phyloP scores from a whole-genome alignment of 2,113 vertebrate genomes.

The Takifugu flavidus region DNA sequence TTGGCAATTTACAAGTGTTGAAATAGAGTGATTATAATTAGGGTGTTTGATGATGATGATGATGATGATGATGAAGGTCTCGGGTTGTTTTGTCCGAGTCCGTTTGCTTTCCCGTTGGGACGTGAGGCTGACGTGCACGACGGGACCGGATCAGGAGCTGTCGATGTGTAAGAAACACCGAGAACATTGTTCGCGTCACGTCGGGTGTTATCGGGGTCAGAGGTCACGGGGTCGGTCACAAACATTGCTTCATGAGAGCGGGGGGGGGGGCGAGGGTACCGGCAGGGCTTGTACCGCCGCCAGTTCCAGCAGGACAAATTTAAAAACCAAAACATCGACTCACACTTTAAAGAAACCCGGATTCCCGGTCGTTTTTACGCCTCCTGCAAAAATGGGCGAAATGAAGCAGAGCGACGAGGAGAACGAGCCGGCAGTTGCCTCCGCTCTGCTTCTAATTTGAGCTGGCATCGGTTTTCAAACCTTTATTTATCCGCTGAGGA shows the following conservation, averaged over 20 bases:
- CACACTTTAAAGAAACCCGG: background rate
- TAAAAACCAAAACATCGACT: background rate
- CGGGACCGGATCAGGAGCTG: no score
- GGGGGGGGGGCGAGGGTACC: background rate
- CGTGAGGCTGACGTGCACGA: no score
- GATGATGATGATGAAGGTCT: no score
- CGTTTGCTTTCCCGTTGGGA: no score
- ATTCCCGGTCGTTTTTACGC: background rate
- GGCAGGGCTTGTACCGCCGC: background rate
- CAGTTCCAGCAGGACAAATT: background rate
- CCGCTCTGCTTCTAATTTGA: slow-evolving; percentile 36
- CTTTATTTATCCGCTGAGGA: slow-evolving; percentile 51
- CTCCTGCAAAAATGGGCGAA: background rate
- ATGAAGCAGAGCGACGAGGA: slow-evolving; percentile 4
- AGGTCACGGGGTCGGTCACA: no score
- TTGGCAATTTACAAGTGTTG: no score
- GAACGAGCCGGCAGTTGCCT: background rate
- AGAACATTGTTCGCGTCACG: no score
- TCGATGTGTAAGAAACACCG: no score
- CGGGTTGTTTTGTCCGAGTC: no score
- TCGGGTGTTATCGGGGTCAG: no score
- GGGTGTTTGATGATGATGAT: no score
- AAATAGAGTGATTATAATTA: no score
- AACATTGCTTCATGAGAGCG: background rate
- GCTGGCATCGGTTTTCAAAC: slow-evolving; percentile 37